phyloP scores from a whole-genome alignment of 2,113 vertebrate species.

The Triplophysa rosa region DNA sequence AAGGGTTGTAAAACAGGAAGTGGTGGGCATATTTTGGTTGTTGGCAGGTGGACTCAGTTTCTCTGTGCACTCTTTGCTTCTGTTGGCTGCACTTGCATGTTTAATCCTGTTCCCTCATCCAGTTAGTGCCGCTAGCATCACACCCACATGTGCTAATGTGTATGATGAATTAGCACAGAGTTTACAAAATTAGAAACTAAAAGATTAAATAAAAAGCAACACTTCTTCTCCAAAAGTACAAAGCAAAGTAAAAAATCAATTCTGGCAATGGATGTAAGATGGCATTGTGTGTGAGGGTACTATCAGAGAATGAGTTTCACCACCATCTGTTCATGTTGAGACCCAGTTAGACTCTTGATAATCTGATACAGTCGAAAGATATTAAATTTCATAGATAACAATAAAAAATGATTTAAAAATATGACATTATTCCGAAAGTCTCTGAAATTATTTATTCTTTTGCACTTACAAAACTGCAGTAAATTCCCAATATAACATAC shows the following conservation, averaged over 20 bases:
- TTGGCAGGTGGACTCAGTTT: constrained; percentile 62
- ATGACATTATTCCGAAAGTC: background rate
- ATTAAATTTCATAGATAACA: background rate
- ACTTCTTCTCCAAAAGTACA: background rate
- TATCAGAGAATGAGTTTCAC: constrained; percentile 1
- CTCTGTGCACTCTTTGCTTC: constrained; percentile 63
- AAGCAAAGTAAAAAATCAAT: background rate
- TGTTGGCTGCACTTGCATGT: constrained; percentile 14
- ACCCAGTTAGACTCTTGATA: constrained; percentile 19
- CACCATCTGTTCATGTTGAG: constrained; percentile 44
- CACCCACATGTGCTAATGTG: constrained; percentile 12
- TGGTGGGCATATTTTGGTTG: background rate
- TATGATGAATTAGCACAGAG: constrained; percentile 7
- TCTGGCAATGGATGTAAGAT: background rate
- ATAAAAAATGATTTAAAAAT: too few relatives aligned
- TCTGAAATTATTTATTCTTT: background rate
- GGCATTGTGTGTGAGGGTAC: background rate
- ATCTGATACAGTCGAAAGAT: constrained; percentile 5
- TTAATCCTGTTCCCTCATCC: constrained; percentile 37
- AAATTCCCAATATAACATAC: too few relatives aligned
- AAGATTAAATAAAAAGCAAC: background rate
- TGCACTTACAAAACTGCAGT: too few relatives aligned
- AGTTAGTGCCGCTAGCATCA: constrained; percentile 14
- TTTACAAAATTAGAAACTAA: background rate
- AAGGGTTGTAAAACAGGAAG: constrained; percentile 3